These are phyloP conservation scores for Triplophysa yarkandensis DNA, from an alignment of 2,797 vertebrate genomes.

Conservation along the genomic window DNA sequence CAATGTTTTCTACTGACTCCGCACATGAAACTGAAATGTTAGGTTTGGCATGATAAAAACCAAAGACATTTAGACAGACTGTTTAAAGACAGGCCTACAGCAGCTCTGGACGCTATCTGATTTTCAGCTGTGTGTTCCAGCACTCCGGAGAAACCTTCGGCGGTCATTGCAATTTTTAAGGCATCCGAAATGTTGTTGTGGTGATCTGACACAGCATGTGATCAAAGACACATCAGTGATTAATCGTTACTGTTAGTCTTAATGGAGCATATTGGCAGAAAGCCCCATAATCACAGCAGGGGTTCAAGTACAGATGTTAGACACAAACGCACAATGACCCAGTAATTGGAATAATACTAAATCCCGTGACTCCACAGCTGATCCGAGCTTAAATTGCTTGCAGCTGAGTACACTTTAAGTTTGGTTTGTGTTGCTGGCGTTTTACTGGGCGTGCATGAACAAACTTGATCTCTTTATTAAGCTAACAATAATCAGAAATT, in stretches of 20 bases:
- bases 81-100: neutral
- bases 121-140: constrained; percentile 17
- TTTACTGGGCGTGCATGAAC: constrained; percentile 32
- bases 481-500: constrained; percentile 3
- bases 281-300: constrained; percentile 30
- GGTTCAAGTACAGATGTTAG: constrained; percentile 49
- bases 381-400: constrained; percentile 48
- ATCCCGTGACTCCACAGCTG: constrained; percentile 41
- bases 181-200: constrained; percentile 14
- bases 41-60: constrained; percentile 11
- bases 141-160: neutral
- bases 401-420: constrained; percentile 47
- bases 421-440: constrained; percentile 28
- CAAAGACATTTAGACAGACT: neutral
- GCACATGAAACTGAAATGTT: neutral
- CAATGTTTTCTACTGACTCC: no score
- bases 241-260: constrained; percentile 45
- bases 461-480: constrained; percentile 7
- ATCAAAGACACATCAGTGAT: constrained; percentile 34
- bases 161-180: constrained; percentile 13
- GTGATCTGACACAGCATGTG: constrained; percentile 21
- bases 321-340: constrained; percentile 25
- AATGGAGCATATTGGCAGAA: constrained; percentile 44
- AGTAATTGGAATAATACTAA: constrained; percentile 45
- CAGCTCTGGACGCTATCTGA: neutral